Conservation (phyloP, 2,888 invertebrate species). For the Epinotia bilunana region DNA sequence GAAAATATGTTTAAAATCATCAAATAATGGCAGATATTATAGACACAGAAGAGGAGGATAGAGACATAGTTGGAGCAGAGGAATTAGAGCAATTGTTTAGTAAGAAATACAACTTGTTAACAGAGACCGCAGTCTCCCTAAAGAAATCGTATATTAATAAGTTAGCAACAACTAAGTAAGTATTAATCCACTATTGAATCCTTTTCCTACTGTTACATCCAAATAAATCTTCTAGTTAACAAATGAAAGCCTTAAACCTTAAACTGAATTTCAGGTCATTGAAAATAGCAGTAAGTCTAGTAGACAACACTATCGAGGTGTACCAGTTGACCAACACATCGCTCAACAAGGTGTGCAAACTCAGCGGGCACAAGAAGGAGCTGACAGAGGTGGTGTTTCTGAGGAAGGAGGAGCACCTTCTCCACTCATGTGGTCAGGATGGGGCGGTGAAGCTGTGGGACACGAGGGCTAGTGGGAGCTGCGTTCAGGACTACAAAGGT, state of each 20-base stretch:
- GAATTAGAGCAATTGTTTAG: conserved; percentile 65
- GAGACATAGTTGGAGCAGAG: conserved; percentile 65
- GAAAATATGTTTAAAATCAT: conserved; percentile 19
- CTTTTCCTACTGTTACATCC: background rate
- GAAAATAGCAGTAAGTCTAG: conserved; percentile 67
- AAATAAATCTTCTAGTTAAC: background rate
- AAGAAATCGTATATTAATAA: conserved; percentile 86
- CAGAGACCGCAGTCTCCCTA: conserved; percentile 81
- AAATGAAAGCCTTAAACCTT: background rate
- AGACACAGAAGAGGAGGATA: conserved; percentile 71
- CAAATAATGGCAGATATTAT: conserved; percentile 70
- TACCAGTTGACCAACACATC: conserved; percentile 68
- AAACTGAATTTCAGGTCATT: conserved; percentile 60
- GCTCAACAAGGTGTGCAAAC: conserved; percentile 65
- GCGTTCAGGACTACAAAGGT: conserved; percentile 74
- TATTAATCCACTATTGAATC: conserved; percentile 44
- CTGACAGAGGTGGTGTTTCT: conserved; percentile 85
- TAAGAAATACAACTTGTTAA: conserved; percentile 65
- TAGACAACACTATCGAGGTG: conserved; percentile 72
- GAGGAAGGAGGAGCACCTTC: conserved; percentile 80
- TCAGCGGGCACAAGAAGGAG: conserved; percentile 75
- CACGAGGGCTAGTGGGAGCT: conserved; percentile 78
- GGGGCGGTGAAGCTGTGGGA: conserved; percentile 87
- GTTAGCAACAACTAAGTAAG: conserved; percentile 84
- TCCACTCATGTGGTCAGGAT: conserved; percentile 85